Conservation (phyloP, 2,797 vertebrate species). For the Dicrostonyx torquatus region DNA sequence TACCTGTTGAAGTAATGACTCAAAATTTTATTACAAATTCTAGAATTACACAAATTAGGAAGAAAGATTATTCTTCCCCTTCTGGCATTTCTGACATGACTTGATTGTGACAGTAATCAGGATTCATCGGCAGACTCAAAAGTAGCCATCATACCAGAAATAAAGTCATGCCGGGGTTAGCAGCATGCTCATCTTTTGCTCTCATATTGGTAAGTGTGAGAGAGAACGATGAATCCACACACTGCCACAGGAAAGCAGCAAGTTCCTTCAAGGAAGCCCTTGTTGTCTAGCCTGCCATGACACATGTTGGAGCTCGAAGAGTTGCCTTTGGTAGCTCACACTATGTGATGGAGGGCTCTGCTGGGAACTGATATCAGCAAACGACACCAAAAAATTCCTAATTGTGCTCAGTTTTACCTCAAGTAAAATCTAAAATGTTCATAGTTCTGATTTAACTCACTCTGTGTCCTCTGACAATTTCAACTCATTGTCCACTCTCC, state of each 20-base stretch:
- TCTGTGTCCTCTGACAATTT: neutral
- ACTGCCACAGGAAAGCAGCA: neutral
- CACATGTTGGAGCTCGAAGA: neutral
- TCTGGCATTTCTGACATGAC: neutral
- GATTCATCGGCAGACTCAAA: neutral
- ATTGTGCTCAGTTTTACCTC: neutral
- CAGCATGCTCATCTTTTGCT: neutral
- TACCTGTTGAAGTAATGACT: neutral
- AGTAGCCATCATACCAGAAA: neutral
- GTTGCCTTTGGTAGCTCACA: neutral
- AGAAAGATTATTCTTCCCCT: neutral
- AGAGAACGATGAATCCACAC: neutral
- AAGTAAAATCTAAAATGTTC: neutral
- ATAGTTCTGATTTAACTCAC: neutral
- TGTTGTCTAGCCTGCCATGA: neutral
- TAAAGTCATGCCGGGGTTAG: neutral
- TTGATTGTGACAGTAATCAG: neutral
- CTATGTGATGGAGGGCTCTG: neutral
- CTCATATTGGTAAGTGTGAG: neutral
- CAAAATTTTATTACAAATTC: conserved; percentile 7
- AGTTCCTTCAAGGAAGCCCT: neutral
- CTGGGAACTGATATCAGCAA: neutral
- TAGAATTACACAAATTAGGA: neutral
- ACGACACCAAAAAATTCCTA: neutral
- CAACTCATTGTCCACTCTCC: neutral